Evolutionary conservation across 2,113 vertebrate species (phyloP), one percentile per base, ranked within the genome.

Genomic region (Gambusia affinis): DNA sequence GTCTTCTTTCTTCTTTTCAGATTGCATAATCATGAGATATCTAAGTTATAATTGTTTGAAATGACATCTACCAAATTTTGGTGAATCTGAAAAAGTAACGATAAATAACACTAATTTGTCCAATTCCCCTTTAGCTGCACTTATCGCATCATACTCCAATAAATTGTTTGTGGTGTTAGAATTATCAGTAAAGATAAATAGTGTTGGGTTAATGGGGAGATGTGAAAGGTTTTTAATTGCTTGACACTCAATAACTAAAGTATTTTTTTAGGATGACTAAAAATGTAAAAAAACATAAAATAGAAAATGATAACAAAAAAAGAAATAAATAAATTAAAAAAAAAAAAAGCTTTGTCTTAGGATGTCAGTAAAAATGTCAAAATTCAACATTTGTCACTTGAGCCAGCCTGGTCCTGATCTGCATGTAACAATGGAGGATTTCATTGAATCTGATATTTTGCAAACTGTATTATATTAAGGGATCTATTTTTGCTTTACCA

Each of bases 401-500:
- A 82, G 78, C 88, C 61, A 4, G 76, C 42, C 31, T 79, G 75
- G 73, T 87, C 66, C 64, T 83, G 80, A 68, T 63, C 73, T 83
- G 90, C 93, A 91, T 90, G 92, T 89, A 63, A 85, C 67, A 62
- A 89, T 71, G 70, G 51, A 47, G 51, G 86, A 90, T 90, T 94
- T 93, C 76, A 89, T 84, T 89, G 90, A 84, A 90, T 90, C 93
- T 84, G 94, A 92, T 90, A 94, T 95, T 92, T 93, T 64, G 57
- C 63, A 0, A 87, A 90, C 91, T 94, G 87, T 91, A 86, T 93
- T 93, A 94, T 92, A 94, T 93, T 89, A 94, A 92, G 90, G 92
- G 91, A 91, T 93, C 85, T 94, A 94, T 94, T 94, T 94, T 94
- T 95, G 92, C 93, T 96, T 95, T 94, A 93, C 93, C 92, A 94